Evolutionary conservation across 2,888 invertebrate genomes (phyloP), one percentile per base, ranked within the genome.

Genomic region (Nomada fabriciana): DNA sequence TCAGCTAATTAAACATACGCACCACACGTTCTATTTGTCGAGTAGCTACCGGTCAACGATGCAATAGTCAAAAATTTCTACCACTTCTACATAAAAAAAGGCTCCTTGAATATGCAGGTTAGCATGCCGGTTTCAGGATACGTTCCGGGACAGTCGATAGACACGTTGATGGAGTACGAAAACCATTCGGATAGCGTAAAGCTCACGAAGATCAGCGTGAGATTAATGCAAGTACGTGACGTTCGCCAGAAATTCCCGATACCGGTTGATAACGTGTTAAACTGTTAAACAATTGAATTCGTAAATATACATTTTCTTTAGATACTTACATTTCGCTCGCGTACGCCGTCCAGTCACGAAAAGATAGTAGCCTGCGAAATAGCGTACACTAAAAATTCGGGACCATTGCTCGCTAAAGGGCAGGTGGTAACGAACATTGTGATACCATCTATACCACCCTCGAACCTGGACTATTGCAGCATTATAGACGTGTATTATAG

Each of bases 61-160:
- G 85, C 86, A 0, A 11, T 20, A 0, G 3, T 1, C 1, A 55
- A 82, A 55, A 75, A 18, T 47, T 87, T 85, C 29, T 80, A 25
- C 25, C 96, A 97, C 88, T 97, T 96, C 85, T 97, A 96, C 90
- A 96, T 97, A 90, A 95, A 95, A 4, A 95, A 96, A 0, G 96
- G 96, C 0, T 96, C 96, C 0, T 91, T 97, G 20, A 95, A 95
- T 0, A 94, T 96, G 53, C 95, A 96, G 2, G 50, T 83, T 3
- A 63, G 10, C 20, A 0, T 83, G 7, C 86, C 88, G 2, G 50
- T 43, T 9, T 20, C 73, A 0, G 88, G 87, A 9, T 88, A 80
- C 43, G 96, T 96, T 63, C 96, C 97, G 3, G 97, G 97, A 0
- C 97, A 97, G 94, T 94, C 94, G 47, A 95, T 97, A 88, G 96